Conservation (phyloP, 2,113 vertebrate species). For the Pseudorhombus dupliciocellatus region DNA sequence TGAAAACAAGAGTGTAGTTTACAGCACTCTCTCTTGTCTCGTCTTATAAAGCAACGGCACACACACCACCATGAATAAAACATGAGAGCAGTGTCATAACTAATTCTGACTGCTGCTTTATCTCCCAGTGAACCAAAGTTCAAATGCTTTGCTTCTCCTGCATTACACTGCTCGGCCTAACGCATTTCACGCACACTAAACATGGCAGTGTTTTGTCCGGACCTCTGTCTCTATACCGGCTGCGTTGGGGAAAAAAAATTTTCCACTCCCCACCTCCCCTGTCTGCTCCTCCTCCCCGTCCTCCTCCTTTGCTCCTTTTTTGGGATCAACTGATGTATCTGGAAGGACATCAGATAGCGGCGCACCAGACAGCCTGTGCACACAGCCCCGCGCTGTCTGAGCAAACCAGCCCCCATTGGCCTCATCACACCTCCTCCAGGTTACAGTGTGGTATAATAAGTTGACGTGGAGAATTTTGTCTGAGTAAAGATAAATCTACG, state of each 20-base stretch:
- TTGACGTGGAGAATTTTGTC: neutral
- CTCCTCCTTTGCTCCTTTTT: slow-evolving; percentile 13
- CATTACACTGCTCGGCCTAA: slow-evolving; percentile 8
- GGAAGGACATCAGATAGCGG: slow-evolving; percentile 45
- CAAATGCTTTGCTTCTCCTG: slow-evolving; percentile 15
- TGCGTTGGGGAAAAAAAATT: slow-evolving; percentile 28
- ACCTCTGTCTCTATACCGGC: slow-evolving; percentile 8
- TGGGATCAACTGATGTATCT: slow-evolving; percentile 37
- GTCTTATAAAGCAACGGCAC: slow-evolving; percentile 8
- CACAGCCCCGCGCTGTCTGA: slow-evolving; percentile 9
- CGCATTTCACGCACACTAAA: slow-evolving; percentile 27
- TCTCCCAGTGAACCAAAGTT: slow-evolving; percentile 32
- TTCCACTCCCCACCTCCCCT: slow-evolving; percentile 16
- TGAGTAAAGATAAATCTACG: neutral
- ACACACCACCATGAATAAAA: slow-evolving; percentile 44
- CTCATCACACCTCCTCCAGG: neutral
- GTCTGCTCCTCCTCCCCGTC: neutral
- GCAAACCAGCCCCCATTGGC: neutral
- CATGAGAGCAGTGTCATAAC: slow-evolving; percentile 36
- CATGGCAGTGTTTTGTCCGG: slow-evolving; percentile 18
- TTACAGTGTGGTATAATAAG: neutral
- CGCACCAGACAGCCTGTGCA: slow-evolving; percentile 9
- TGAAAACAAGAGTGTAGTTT: slow-evolving; percentile 23
- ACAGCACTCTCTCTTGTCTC: slow-evolving; percentile 18
- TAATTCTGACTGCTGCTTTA: slow-evolving; percentile 33